Base-by-base conservation (phyloP, 2,888 invertebrate genomes). In the Polyommatus icarus region DNA sequence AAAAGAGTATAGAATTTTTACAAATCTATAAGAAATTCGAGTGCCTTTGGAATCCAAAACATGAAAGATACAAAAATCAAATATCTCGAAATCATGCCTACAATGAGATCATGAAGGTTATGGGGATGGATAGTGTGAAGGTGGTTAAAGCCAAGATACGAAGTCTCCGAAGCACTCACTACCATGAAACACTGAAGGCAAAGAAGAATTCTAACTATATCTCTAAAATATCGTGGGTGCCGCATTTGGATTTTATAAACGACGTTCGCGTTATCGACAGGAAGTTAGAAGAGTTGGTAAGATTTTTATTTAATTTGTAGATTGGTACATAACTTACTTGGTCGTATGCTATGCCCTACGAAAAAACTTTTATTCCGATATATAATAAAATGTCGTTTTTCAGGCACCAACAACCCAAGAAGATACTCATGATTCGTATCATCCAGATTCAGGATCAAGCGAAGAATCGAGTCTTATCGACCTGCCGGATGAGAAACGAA, bases 211-310 rank as follows among this genome's bases (percentile, higher is more conserved):
- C 12, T 24, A n/a, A 59, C 6, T 76, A 76, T 36, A 20, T 61
- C 61, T 59, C 61, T 59, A 76, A n/a, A 76, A 40, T 76, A 59
- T 36, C 76, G n/a, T 76, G 76, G 76, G 6, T 76, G 7, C 6
- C n/a, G 40, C 67, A 76, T 46, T 76, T 76, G 40, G 76, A 76
- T 76, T 76, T 76, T 57, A 29, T 76, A 61, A 57, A 32, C 12
- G 36, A 36, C 29, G 54, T 54, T 54, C 5, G 54, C 54, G 54
- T 18, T 18, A 54, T 18, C 18, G 54, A 54, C 54, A 54, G 15
- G 54, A 54, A 54, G 54, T 5, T 7, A 71, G 24, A 36, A 18
- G 18, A 2, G 10, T 7, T n/a, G 71, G 71, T 71, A 71, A 71
- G 36, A n/a, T 71, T 71, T 18, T 36, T 20, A 3, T 54, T 20